phyloP scores from a whole-genome alignment of 2,888 invertebrate genomes.

The Epinotia nisella region DNA sequence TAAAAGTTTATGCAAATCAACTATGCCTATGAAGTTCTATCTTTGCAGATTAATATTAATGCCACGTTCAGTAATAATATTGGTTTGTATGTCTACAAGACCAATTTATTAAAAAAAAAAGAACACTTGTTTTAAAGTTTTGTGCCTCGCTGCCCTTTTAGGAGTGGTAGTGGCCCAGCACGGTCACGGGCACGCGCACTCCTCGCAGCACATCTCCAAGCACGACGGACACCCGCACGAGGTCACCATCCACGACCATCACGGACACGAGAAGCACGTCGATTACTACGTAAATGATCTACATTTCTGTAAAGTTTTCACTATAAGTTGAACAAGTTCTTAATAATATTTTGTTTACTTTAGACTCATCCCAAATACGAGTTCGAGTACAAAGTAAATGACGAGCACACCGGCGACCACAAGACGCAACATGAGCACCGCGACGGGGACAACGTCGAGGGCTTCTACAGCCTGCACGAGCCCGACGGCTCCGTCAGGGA shows the following conservation, averaged over 20 bases:
- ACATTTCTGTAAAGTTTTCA: neutral
- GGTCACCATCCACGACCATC: constrained; percentile 56
- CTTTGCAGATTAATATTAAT: no score
- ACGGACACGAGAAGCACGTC: constrained; percentile 55
- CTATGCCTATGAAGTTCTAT: no score
- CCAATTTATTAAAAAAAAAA: no score
- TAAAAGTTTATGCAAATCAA: no score
- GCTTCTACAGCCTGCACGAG: constrained; percentile 70
- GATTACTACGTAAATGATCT: constrained; percentile 59
- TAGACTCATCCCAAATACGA: constrained; percentile 53
- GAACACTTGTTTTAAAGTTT: neutral
- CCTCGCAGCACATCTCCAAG: constrained; percentile 57
- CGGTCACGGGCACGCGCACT: constrained; percentile 64
- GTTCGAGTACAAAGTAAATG: constrained; percentile 61
- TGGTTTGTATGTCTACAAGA: no score
- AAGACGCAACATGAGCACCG: constrained; percentile 77
- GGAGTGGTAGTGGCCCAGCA: constrained; percentile 48
- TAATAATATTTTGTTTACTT: neutral
- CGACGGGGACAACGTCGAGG: constrained; percentile 75
- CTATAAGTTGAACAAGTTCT: neutral
- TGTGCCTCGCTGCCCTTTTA: constrained; percentile 2
- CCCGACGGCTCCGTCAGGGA: constrained; percentile 78
- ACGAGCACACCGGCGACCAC: constrained; percentile 80
- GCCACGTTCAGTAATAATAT: no score
- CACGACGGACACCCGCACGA: constrained; percentile 57